Evolutionary conservation across 2,113 vertebrate species (phyloP).

Genomic region (Atherinomorus stipes): DNA sequence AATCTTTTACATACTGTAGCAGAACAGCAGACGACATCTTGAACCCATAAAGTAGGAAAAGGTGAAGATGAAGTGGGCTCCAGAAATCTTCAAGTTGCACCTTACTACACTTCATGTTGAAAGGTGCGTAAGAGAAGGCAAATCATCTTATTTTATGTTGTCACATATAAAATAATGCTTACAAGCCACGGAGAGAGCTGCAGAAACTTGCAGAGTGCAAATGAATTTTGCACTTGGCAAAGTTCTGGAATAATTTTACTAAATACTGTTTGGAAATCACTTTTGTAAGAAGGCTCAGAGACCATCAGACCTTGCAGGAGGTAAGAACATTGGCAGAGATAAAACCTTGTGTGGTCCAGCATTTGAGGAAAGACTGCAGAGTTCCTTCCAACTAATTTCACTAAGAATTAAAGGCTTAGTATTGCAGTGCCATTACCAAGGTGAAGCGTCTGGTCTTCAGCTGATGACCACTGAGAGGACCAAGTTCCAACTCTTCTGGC

Average conservation of each 20-base stretch:
- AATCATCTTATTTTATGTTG: not conserved
- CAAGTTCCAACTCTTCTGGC: constrained; percentile 24
- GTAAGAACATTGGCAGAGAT: not conserved
- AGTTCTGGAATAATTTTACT: not conserved
- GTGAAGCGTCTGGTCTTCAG: constrained; percentile 11
- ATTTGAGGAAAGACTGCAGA: constrained; percentile 7
- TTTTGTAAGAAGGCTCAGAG: not conserved
- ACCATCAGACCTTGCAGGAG: not conserved
- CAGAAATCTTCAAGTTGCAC: not conserved
- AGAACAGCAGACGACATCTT: constrained; percentile 3
- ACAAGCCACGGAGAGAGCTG: not conserved
- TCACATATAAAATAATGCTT: not conserved
- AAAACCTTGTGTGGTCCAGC: not conserved
- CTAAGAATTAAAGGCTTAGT: constrained; percentile 2
- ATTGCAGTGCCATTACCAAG: constrained; percentile 15
- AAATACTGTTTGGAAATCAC: not conserved
- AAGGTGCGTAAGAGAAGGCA: too few relatives aligned
- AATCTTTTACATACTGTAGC: constrained; percentile 13
- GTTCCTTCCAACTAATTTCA: constrained; percentile 10
- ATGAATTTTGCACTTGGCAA: constrained; percentile 2
- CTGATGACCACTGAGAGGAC: constrained; percentile 34
- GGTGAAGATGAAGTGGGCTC: not conserved
- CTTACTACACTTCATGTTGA: not conserved
- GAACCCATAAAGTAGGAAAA: not conserved
- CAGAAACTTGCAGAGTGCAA: not conserved